Evolutionary conservation across 2,797 vertebrate genomes (phyloP).

Genomic region (Strix occidentalis): DNA sequence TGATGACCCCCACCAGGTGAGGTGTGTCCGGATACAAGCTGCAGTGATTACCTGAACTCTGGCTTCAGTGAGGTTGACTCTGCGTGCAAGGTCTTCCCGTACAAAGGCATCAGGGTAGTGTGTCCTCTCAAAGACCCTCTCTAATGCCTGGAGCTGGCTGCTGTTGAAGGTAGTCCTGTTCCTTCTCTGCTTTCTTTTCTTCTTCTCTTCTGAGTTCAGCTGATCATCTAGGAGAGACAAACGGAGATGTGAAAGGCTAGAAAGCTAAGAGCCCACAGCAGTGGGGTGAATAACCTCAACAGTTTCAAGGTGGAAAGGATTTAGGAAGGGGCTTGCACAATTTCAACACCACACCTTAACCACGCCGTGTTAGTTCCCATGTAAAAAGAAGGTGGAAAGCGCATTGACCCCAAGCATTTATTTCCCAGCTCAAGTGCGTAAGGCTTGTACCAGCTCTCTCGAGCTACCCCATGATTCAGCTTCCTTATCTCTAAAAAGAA

Average conservation of each 20-base stretch:
- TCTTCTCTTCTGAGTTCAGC: constrained; percentile 96
- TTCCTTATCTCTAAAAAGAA: not conserved
- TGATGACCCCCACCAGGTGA: not conserved
- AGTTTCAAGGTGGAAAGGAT: not conserved
- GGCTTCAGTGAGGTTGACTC: constrained; percentile 97
- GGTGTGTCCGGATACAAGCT: not conserved
- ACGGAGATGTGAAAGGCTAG: not conserved
- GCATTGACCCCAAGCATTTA: not conserved
- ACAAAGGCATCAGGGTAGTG: constrained; percentile 98
- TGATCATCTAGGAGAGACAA: constrained; percentile 85
- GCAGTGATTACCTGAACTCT: constrained; percentile 89
- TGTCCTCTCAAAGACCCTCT: constrained; percentile 96
- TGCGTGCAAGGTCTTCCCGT: constrained; percentile 93
- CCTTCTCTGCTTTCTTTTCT: constrained; percentile 96
- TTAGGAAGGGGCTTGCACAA: not conserved
- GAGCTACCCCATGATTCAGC: not conserved
- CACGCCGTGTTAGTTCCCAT: fast-evolving
- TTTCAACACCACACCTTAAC: not conserved
- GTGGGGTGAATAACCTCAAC: fast-evolving
- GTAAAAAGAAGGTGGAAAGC: not conserved
- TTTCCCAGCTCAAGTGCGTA: fast-evolving
- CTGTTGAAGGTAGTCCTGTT: constrained; percentile 98
- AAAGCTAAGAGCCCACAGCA: not conserved
- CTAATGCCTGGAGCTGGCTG: constrained; percentile 96
- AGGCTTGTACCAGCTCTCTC: not conserved